Conservation (phyloP, 1,140 invertebrate genomes). For the Pygmarrhopalites habei region DNA sequence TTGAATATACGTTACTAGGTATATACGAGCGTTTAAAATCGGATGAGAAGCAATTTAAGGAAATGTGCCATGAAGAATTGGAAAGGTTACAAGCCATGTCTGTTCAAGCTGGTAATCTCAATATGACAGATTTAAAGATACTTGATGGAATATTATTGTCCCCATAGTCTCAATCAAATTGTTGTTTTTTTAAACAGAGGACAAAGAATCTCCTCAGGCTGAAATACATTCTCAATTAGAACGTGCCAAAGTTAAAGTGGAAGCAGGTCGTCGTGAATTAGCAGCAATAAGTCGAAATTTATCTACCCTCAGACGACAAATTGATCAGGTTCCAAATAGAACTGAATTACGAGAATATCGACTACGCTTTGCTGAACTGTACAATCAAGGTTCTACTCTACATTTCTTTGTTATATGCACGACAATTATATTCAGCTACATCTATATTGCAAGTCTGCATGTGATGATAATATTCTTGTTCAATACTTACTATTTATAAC, state of each 20-base stretch:
- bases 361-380: conserved; percentile 87
- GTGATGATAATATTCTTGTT: no score
- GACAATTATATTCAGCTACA: no score
- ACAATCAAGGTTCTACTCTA: conserved; percentile 72
- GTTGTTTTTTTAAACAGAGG: conserved; percentile 17
- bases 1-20: conserved; percentile 10
- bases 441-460: not conserved
- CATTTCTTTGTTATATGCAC: conserved; percentile 23
- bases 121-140: no score
- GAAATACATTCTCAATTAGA: conserved; percentile 49
- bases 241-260: conserved; percentile 53
- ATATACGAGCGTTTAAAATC: conserved; percentile 61
- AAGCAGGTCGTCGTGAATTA: conserved; percentile 54
- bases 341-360: conserved; percentile 93
- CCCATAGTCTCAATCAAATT: not conserved
- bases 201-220: conserved; percentile 35
- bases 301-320: conserved; percentile 63
- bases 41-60: conserved; percentile 65
- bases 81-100: conserved; percentile 53
- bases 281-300: conserved; percentile 78
- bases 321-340: conserved; percentile 84
- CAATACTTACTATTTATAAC: conserved; percentile 32
- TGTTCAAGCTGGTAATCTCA: conserved; percentile 47
- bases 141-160: not conserved
- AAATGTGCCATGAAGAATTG: conserved; percentile 63